A percentile compares a stretch with the other conserved stretches of the same genome.
These are phyloP conservation scores for Fulmarus glacialis DNA, from an alignment of 2,113 vertebrate genomes.

Conservation along the genomic window DNA sequence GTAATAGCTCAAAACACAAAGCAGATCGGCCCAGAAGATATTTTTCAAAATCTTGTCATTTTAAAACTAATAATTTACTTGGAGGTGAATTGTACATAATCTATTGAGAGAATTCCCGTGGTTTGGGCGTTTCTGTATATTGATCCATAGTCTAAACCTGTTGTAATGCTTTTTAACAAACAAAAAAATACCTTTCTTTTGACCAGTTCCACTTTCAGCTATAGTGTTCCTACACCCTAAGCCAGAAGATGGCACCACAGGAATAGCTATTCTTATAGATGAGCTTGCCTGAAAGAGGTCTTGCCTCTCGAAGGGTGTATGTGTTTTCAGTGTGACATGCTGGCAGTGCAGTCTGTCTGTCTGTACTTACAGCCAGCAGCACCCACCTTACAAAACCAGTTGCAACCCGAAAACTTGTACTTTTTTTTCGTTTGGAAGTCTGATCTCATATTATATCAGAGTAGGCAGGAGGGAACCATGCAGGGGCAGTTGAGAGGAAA, in stretches of 20 bases:
- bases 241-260: conserved; percentile 51
- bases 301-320: rapidly evolving
- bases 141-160: background rate
- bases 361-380: background rate
- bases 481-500: background rate
- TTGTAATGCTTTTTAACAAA: background rate
- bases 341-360: background rate
- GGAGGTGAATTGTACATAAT: background rate
- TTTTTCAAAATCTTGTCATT: background rate
- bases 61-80: background rate
- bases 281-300: background rate
- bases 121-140: background rate
- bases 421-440: background rate
- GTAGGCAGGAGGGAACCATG: background rate
- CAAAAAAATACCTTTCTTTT: background rate
- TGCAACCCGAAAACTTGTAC: background rate
- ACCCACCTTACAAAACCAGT: background rate
- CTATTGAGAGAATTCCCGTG: background rate
- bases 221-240: background rate
- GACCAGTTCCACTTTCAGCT: background rate
- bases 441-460: background rate
- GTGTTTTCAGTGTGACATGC: background rate
- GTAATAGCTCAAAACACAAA: background rate
- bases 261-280: background rate
- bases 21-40: background rate